These are phyloP conservation scores for Trematomus bernacchii DNA, from an alignment of 2,797 vertebrate species.

Conservation along the genomic window DNA sequence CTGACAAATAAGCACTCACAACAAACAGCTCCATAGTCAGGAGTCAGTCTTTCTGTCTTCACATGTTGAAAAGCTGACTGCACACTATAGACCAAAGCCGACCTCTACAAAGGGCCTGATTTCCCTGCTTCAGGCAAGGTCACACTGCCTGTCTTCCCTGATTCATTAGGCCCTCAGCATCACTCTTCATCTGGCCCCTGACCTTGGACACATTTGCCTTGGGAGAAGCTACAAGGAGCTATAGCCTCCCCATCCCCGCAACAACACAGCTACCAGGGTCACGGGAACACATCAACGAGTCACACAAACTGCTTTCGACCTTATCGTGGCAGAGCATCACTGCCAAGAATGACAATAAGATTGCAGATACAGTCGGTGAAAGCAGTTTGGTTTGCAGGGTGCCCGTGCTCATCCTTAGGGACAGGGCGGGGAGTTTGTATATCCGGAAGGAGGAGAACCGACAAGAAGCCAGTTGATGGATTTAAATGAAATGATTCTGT, in stretches of 20 bases:
- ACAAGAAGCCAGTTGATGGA: constrained; percentile 40
- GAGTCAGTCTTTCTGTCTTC: constrained; percentile 9
- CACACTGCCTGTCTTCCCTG: constrained; percentile 31
- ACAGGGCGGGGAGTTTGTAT: constrained; percentile 66
- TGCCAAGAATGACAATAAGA: constrained; percentile 31
- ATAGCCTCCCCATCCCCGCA: background rate
- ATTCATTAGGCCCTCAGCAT: constrained; percentile 34
- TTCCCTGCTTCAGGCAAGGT: constrained; percentile 38
- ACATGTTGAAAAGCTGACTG: constrained; percentile 28
- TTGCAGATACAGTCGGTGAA: constrained; percentile 29
- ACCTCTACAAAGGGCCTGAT: constrained; percentile 25
- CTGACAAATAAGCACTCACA: constrained; percentile 21
- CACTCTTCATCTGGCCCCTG: constrained; percentile 35
- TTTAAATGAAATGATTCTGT: constrained; percentile 67
- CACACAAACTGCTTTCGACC: constrained; percentile 17
- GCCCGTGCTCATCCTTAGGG: constrained; percentile 61
- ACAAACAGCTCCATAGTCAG: background rate
- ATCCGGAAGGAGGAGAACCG: constrained; percentile 50
- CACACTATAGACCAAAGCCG: constrained; percentile 1
- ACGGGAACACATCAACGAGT: constrained; percentile 15
- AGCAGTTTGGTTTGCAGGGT: constrained; percentile 33
- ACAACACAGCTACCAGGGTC: constrained; percentile 27
- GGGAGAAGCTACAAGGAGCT: constrained; percentile 14
- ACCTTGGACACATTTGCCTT: constrained; percentile 28
- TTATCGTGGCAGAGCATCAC: constrained; percentile 35